A percentile compares a stretch with the other conserved stretches of the same genome.
Conservation (phyloP, 2,888 invertebrate species). For the Aphelenchoides bicaudatus region DNA sequence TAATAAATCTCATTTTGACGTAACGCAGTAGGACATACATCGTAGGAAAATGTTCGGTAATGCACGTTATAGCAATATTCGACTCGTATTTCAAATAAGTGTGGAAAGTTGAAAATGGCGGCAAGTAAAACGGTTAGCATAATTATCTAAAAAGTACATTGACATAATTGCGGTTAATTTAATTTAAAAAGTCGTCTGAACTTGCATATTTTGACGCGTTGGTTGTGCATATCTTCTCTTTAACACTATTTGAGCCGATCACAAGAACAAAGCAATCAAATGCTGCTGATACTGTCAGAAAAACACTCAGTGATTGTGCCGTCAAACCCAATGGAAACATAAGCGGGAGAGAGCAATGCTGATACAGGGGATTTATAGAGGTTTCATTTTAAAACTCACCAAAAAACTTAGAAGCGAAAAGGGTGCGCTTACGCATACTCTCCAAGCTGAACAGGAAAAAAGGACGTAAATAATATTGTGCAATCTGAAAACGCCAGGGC, state of each 20-base stretch:
- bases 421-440: slow-evolving; percentile 49
- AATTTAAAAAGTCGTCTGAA: slow-evolving; percentile 4
- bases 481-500: slow-evolving; percentile 51
- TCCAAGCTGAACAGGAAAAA: slow-evolving; percentile 57
- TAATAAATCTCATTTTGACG: slow-evolving; percentile 47
- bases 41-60: slow-evolving; percentile 43
- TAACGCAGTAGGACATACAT: slow-evolving; percentile 55
- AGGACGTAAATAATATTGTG: slow-evolving; percentile 49
- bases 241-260: slow-evolving; percentile 36
- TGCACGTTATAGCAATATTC: slow-evolving; percentile 52
- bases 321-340: slow-evolving; percentile 52
- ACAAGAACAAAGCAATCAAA: slow-evolving; percentile 53
- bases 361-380: too few relatives aligned
- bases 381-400: too few relatives aligned
- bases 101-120: slow-evolving; percentile 48
- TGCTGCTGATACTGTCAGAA: slow-evolving; percentile 53
- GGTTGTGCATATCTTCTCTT: slow-evolving; percentile 43
- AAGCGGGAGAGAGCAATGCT: too few relatives aligned
- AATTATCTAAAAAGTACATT: slow-evolving; percentile 33
- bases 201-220: slow-evolving; percentile 33
- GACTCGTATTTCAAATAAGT: slow-evolving; percentile 57
- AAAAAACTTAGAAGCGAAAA: slow-evolving; percentile 45
- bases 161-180: too few relatives aligned
- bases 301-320: slow-evolving; percentile 41
- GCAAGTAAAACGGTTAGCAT: slow-evolving; percentile 38